phyloP scores from a whole-genome alignment of 92 coral and sea anemone genomes.

The Palythoa caribaeorum region DNA sequence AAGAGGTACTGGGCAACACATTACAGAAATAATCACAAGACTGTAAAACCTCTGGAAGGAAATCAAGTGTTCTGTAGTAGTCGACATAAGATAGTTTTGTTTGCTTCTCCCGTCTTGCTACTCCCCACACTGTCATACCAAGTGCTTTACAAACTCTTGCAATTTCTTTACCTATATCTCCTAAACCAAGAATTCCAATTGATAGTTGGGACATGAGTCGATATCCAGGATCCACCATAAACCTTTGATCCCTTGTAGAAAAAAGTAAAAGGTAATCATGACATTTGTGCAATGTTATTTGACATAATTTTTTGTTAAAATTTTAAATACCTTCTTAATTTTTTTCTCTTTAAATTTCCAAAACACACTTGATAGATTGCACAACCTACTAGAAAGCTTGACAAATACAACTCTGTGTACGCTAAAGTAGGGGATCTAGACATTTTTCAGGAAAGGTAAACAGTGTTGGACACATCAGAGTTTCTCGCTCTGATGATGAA shows the following conservation, averaged over 20 bases:
- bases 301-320: too few species aligned
- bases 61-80: constrained; percentile 62
- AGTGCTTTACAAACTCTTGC: constrained; percentile 86
- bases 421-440: too few species aligned
- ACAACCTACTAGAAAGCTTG: too few species aligned
- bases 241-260: constrained; percentile 32
- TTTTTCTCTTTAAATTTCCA: too few species aligned
- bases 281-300: neutral
- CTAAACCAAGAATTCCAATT: constrained; percentile 91
- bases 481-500: too few species aligned
- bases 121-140: constrained; percentile 88
- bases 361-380: too few species aligned
- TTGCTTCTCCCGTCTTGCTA: constrained; percentile 66
- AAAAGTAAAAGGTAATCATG: neutral
- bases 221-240: neutral
- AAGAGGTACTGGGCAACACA: constrained; percentile 86
- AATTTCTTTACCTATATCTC: constrained; percentile 83
- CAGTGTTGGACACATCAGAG: too few species aligned
- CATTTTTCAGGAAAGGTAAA: too few species aligned
- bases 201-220: constrained; percentile 65
- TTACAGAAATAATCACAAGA: constrained; percentile 91
- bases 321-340: too few species aligned
- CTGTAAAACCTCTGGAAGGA: constrained; percentile 73
- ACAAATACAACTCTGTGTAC: too few species aligned
- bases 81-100: constrained; percentile 71